phyloP scores from a whole-genome alignment of 2,797 vertebrate genomes.

The Cyclopterus lumpus region DNA sequence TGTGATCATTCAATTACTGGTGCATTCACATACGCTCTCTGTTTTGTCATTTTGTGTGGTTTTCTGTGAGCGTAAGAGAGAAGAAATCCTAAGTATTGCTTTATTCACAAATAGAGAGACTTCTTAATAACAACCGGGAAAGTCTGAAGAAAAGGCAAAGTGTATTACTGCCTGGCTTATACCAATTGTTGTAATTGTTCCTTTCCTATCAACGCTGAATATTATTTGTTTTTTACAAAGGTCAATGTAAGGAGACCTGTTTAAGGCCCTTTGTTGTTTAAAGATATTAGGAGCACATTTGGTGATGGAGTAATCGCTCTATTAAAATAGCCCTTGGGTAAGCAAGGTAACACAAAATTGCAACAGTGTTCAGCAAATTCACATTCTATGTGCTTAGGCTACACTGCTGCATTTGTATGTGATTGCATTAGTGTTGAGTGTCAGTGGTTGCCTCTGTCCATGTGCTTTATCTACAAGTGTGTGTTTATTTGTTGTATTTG shows the following conservation, averaged over 20 bases:
- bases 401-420: not conserved
- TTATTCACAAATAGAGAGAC: conserved; percentile 18
- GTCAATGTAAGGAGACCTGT: conserved; percentile 37
- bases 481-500: not conserved
- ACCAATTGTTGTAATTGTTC: conserved; percentile 38
- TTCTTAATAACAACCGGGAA: conserved; percentile 21
- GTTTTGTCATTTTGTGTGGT: not conserved
- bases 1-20: conserved; percentile 21
- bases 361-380: conserved; percentile 22
- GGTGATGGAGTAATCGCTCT: conserved; percentile 51
- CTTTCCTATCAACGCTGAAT: conserved; percentile 25
- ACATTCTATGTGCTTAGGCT: not conserved
- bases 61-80: conserved; percentile 18
- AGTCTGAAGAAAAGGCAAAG: conserved; percentile 18
- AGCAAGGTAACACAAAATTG: conserved; percentile 30
- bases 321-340: conserved; percentile 41
- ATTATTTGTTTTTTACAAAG: conserved; percentile 33
- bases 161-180: conserved; percentile 17
- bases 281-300: conserved; percentile 54
- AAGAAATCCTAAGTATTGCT: conserved; percentile 2
- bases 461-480: not conserved
- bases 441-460: not conserved
- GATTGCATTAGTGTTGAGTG: conserved; percentile 1
- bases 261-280: conserved; percentile 50
- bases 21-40: not conserved